A percentile compares a stretch with the other conserved stretches of the same genome.
These are phyloP conservation scores for Perizoma affinitatum DNA, from an alignment of 2,888 invertebrate species.

Conservation along the genomic window DNA sequence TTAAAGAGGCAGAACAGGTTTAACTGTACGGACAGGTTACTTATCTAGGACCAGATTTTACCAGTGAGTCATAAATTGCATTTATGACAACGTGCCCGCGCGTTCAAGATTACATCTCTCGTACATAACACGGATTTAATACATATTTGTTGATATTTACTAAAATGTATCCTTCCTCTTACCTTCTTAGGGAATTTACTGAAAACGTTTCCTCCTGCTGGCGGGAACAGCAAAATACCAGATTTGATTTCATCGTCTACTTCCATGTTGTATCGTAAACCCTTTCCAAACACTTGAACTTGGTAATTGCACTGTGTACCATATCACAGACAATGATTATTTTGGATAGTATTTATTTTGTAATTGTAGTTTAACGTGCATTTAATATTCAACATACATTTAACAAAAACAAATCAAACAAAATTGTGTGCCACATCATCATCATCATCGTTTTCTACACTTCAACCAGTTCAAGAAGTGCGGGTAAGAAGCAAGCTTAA, in stretches of 20 bases:
- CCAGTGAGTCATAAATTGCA: conserved; percentile 43
- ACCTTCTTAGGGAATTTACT: conserved; percentile 91
- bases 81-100: conserved; percentile 35
- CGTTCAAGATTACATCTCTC: conserved; percentile 19
- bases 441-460: no score
- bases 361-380: no score
- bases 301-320: conserved; percentile 10
- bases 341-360: no score
- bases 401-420: no score
- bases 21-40: conserved; percentile 18
- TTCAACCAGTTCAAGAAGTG: no score
- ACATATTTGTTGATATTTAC: conserved; percentile 5
- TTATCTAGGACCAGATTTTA: conserved; percentile 34
- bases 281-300: conserved; percentile 37
- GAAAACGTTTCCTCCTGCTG: conserved; percentile 85
- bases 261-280: conserved; percentile 82
- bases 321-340: conserved; percentile 12
- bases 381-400: no score
- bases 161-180: conserved; percentile 38
- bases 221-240: conserved; percentile 91
- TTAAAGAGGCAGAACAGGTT: conserved; percentile 34
- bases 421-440: no score
- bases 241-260: conserved; percentile 89
- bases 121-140: conserved; percentile 18
- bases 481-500: no score